Evolutionary conservation across 1,140 invertebrate genomes (phyloP).

Genomic region (Philotrypesis tridentata): DNA sequence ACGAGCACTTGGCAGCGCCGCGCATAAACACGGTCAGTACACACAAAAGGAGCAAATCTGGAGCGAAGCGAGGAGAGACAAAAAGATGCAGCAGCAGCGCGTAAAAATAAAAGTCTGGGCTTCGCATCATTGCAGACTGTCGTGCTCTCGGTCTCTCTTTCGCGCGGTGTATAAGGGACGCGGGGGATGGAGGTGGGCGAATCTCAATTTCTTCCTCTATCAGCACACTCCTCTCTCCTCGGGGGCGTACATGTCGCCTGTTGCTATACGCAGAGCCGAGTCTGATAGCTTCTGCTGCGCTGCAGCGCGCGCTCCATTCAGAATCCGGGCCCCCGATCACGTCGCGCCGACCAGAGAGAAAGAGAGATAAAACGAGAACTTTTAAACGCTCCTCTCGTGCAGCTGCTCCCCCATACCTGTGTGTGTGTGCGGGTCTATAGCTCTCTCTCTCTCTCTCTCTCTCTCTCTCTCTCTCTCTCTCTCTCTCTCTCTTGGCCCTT

Average conservation of each 20-base stretch:
- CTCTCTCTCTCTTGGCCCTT: too few relatives aligned
- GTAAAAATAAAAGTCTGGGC: conserved; percentile 18
- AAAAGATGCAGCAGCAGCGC: not conserved
- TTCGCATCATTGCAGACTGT: not conserved
- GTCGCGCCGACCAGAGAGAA: not conserved
- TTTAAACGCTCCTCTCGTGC: not conserved
- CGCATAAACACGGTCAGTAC: not conserved
- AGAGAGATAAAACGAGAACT: not conserved
- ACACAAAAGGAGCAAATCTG: not conserved
- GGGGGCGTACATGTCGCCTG: not conserved
- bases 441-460: too few relatives aligned
- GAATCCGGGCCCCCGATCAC: not conserved
- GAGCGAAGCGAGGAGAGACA: not conserved
- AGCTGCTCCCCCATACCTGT: not conserved
- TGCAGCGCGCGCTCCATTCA: not conserved
- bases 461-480: too few relatives aligned
- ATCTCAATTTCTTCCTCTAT: not conserved
- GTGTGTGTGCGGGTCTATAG: too few relatives aligned
- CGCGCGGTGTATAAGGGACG: not conserved
- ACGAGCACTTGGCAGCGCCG: not conserved
- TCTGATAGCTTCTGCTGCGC: not conserved
- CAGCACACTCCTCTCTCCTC: too few relatives aligned
- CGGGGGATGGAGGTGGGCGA: not conserved
- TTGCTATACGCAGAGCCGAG: not conserved
- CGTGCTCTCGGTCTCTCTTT: too few relatives aligned